Percentiles rank a stretch among this genome's conserved stretches.
Conservation (phyloP, 2,888 invertebrate species). For the Odontocolon sp. region DNA sequence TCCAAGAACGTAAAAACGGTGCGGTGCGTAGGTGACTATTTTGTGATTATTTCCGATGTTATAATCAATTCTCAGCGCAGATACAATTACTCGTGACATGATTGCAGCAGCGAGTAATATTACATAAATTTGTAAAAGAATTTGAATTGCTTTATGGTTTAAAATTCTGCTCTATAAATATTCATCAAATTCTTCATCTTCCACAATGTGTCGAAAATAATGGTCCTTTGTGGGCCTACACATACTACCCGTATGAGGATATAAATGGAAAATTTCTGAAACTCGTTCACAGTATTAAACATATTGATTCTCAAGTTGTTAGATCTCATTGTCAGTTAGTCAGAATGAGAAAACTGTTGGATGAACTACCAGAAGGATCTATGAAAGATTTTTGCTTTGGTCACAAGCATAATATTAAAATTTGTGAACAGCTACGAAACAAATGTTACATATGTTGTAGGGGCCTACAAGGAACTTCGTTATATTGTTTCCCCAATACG, state of each 20-base stretch:
- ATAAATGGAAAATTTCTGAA: constrained; percentile 52
- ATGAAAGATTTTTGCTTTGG: constrained; percentile 30
- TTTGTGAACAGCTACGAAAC: constrained; percentile 12
- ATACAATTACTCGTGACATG: constrained; percentile 14
- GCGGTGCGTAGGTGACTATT: too few relatives aligned
- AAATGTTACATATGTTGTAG: constrained; percentile 49
- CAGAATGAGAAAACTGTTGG: constrained; percentile 39
- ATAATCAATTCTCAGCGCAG: constrained; percentile 37
- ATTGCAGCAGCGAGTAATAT: constrained; percentile 21
- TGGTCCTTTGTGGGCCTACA: constrained; percentile 50
- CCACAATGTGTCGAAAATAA: constrained; percentile 34
- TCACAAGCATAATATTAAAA: constrained; percentile 47
- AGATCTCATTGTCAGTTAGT: constrained; percentile 39
- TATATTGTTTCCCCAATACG: background rate
- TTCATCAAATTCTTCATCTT: constrained; percentile 48
- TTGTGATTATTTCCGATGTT: constrained; percentile 28
- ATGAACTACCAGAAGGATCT: constrained; percentile 33
- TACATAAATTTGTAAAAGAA: constrained; percentile 45
- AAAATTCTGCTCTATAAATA: constrained; percentile 46
- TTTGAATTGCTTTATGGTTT: constrained; percentile 44
- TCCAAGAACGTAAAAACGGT: too few relatives aligned
- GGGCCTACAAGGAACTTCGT: background rate
- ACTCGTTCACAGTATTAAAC: constrained; percentile 47
- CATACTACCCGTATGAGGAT: constrained; percentile 56
- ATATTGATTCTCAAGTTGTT: constrained; percentile 45